Evolutionary conservation across 2,888 invertebrate species (phyloP).

Genomic region (Autographa pulchrina): DNA sequence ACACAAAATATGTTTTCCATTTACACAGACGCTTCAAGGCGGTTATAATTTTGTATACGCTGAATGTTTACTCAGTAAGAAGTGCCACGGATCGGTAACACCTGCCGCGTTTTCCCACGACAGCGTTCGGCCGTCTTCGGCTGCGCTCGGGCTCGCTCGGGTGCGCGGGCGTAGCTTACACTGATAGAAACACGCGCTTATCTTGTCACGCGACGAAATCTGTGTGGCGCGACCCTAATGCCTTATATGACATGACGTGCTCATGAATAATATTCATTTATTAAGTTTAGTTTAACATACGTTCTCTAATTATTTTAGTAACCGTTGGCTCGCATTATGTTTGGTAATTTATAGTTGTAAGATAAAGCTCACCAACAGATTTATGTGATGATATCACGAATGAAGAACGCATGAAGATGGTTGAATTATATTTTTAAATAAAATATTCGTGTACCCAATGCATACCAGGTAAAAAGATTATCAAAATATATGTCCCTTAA

Average conservation of each 20-base stretch:
- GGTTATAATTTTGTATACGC: slow-evolving; percentile 89
- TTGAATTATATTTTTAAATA: background rate
- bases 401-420: background rate
- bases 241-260: slow-evolving; percentile 65
- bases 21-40: slow-evolving; percentile 87
- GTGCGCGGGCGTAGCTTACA: slow-evolving; percentile 72
- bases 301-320: slow-evolving; percentile 41
- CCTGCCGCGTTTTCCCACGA: slow-evolving; percentile 89
- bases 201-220: slow-evolving; percentile 76
- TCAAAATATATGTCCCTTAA: background rate
- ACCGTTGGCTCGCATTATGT: slow-evolving; percentile 14
- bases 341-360: background rate
- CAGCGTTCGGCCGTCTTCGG: slow-evolving; percentile 82
- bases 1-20: slow-evolving; percentile 90
- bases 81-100: slow-evolving; percentile 87
- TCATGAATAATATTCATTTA: slow-evolving; percentile 58
- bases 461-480: background rate
- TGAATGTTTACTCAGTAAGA: slow-evolving; percentile 89
- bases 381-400: background rate
- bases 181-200: slow-evolving; percentile 61
- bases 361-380: background rate
- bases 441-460: background rate
- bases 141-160: slow-evolving; percentile 69
- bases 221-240: slow-evolving; percentile 71
- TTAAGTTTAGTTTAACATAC: slow-evolving; percentile 45